Conservation (phyloP, 1,140 invertebrate genomes). For the Aphelenchoides besseyi region DNA sequence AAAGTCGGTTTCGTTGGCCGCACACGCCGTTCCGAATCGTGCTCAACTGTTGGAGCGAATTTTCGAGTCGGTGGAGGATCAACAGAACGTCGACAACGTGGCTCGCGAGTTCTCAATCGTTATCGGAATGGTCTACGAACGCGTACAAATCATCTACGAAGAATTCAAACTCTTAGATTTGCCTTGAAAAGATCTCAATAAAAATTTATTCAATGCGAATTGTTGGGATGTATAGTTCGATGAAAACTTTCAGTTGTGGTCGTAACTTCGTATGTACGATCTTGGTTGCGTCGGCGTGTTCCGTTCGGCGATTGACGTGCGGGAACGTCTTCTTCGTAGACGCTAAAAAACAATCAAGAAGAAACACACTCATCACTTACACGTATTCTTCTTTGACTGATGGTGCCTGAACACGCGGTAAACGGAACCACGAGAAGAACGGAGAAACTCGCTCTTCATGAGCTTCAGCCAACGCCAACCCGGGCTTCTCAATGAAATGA, state of each 20-base stretch:
- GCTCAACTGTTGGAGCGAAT: neutral
- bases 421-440: conserved; percentile 61
- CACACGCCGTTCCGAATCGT: neutral
- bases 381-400: conserved; percentile 63
- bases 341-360: conserved; percentile 37
- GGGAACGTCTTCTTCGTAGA: conserved; percentile 62
- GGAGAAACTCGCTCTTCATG: conserved; percentile 53
- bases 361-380: conserved; percentile 44
- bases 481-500: conserved; percentile 49
- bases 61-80: neutral
- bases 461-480: conserved; percentile 23
- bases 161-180: neutral
- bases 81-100: neutral
- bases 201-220: neutral
- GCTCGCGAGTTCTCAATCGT: neutral
- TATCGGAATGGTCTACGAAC: neutral
- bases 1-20: neutral
- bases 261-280: conserved; percentile 62
- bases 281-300: conserved; percentile 50
- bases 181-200: neutral
- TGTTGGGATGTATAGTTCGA: conserved; percentile 52
- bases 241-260: conserved; percentile 62
- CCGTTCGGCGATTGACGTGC: conserved; percentile 22
- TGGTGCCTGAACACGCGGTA: conserved; percentile 60
- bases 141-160: neutral